Percentiles rank a stretch among this genome's conserved stretches.
phyloP scores from a whole-genome alignment of 2,113 vertebrate genomes.

The Salvelinus sp. region DNA sequence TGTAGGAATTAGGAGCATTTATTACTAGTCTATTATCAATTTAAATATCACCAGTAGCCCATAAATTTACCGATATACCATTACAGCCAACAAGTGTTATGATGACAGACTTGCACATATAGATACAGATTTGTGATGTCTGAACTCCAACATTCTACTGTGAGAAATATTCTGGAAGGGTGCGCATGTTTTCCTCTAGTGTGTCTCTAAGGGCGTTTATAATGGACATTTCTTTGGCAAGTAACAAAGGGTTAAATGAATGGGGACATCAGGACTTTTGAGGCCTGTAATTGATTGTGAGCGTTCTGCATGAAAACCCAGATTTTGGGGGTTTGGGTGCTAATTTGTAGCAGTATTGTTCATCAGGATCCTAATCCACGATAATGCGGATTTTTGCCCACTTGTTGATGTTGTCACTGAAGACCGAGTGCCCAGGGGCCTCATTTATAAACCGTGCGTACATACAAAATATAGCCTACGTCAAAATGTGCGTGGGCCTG shows the following conservation, averaged over 20 bases:
- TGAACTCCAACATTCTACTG: conserved; percentile 14
- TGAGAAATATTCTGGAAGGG: conserved; percentile 61
- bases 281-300: conserved; percentile 79
- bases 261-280: conserved; percentile 64
- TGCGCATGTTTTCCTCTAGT: conserved; percentile 67
- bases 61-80: background rate
- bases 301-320: conserved; percentile 64
- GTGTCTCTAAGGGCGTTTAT: conserved; percentile 62
- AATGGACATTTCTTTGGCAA: conserved; percentile 57
- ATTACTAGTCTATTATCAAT: background rate
- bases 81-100: conserved; percentile 17
- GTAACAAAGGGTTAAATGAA: conserved; percentile 72
- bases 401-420: conserved; percentile 87
- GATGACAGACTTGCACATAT: conserved; percentile 36
- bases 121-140: conserved; percentile 19
- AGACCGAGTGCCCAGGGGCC: conserved; percentile 69
- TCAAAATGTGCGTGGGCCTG: too few relatives aligned
- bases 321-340: conserved; percentile 73
- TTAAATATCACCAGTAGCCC: background rate
- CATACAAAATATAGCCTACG: too few relatives aligned
- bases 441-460: too few relatives aligned
- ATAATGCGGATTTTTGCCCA: conserved; percentile 76
- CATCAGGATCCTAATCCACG: conserved; percentile 72
- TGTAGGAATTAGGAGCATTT: background rate
- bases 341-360: conserved; percentile 80